A percentile compares a stretch with the other conserved stretches of the same genome.
phyloP scores from a whole-genome alignment of 2,113 vertebrate genomes.

The Daboia siamensis region DNA sequence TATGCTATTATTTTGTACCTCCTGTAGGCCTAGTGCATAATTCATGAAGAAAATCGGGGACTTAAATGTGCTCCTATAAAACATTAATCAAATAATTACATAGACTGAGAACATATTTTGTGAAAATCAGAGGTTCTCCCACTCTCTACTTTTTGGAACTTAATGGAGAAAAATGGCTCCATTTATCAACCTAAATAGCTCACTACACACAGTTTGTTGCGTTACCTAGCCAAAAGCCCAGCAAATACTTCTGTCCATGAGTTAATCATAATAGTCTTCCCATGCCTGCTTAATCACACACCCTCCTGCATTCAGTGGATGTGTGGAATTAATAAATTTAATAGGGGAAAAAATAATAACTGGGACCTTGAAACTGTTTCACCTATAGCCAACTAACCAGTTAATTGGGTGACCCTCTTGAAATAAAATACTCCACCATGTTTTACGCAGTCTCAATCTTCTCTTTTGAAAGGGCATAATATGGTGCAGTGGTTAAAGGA shows the following conservation, averaged over 20 bases:
- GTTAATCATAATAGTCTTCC: constrained; percentile 11
- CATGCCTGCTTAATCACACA: neutral
- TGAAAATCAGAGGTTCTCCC: neutral
- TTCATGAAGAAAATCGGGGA: constrained; percentile 1
- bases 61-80: constrained; percentile 11
- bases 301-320: neutral
- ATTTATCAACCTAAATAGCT: constrained; percentile 17
- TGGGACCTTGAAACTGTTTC: neutral
- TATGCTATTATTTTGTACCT: neutral
- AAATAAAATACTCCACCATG: neutral
- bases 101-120: neutral
- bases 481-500: neutral
- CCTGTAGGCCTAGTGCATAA: neutral
- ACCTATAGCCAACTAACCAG: neutral
- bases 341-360: neutral
- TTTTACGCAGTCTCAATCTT: neutral
- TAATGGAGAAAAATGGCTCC: constrained; percentile 16
- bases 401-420: neutral
- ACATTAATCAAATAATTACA: constrained; percentile 25
- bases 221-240: neutral
- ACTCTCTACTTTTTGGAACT: neutral
- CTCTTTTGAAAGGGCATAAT: neutral
- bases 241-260: neutral
- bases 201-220: constrained; percentile 5
- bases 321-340: neutral